These are phyloP conservation scores for Cosmia trapezina DNA, from an alignment of 2,888 invertebrate species.

Conservation along the genomic window DNA sequence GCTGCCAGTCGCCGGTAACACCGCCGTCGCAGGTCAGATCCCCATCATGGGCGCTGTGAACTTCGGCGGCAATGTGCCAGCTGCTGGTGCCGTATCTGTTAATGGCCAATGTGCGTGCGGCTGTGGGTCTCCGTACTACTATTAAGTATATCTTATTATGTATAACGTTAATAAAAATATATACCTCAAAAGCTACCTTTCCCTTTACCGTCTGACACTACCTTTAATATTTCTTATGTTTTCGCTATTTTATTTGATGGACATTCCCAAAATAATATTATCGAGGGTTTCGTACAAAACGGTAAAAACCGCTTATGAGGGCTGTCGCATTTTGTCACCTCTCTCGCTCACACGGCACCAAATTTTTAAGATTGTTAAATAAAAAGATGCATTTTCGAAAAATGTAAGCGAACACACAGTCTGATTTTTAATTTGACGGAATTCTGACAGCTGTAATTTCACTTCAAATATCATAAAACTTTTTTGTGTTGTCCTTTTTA, in stretches of 20 bases:
- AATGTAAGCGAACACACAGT: too few relatives aligned
- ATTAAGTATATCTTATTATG: background rate
- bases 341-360: too few relatives aligned
- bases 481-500: too few relatives aligned
- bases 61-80: constrained; percentile 66
- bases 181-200: background rate
- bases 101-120: constrained; percentile 62
- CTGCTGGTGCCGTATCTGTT: constrained; percentile 66
- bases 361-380: too few relatives aligned
- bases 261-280: background rate
- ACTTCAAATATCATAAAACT: too few relatives aligned
- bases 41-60: constrained; percentile 41
- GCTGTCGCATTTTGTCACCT: too few relatives aligned
- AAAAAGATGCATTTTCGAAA: too few relatives aligned
- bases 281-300: background rate
- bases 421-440: too few relatives aligned
- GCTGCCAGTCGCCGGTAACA: constrained; percentile 1
- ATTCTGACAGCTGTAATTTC: too few relatives aligned
- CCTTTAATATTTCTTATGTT: background rate
- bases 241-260: background rate
- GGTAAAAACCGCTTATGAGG: background rate
- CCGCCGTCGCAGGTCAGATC: constrained; percentile 4
- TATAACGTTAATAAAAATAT: constrained; percentile 5
- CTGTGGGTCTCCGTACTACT: constrained; percentile 29
- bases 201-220: background rate